phyloP scores from a whole-genome alignment of 2,797 vertebrate genomes.

The Coregonus suidteri region DNA sequence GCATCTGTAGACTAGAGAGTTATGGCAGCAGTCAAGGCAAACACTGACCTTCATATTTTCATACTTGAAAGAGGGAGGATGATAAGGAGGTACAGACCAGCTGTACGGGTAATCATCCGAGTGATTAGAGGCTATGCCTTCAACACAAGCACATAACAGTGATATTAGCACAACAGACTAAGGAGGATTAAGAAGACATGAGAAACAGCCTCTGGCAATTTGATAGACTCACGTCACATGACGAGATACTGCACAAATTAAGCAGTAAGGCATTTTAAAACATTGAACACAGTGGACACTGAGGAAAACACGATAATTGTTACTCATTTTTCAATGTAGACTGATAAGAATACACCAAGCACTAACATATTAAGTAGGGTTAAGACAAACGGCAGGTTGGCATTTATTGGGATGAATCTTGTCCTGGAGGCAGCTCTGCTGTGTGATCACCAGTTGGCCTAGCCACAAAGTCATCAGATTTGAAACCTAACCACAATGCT shows the following conservation, averaged over 20 bases:
- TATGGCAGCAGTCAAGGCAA: not conserved
- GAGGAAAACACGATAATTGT: not conserved
- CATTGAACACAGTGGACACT: not conserved
- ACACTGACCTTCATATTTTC: constrained; percentile 82
- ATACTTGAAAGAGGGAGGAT: constrained; percentile 87
- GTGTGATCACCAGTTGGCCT: too few relatives aligned
- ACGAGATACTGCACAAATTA: not conserved
- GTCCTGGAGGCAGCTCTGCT: too few relatives aligned
- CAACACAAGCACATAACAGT: constrained; percentile 24
- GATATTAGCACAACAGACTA: not conserved
- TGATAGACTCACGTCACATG: not conserved
- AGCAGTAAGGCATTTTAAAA: not conserved
- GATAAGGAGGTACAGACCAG: constrained; percentile 92
- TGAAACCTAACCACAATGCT: too few relatives aligned
- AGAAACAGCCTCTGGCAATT: not conserved
- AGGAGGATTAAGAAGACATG: not conserved
- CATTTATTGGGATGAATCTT: too few relatives aligned
- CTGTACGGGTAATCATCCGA: constrained; percentile 94
- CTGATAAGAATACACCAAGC: constrained; percentile 15
- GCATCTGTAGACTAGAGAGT: not conserved
- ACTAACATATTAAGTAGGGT: not conserved
- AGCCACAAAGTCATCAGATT: too few relatives aligned
- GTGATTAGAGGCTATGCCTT: constrained; percentile 91
- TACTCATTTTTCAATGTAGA: constrained; percentile 13
- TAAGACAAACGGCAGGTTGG: too few relatives aligned